A percentile compares a stretch with the other conserved stretches of the same genome.
phyloP scores from a whole-genome alignment of 2,113 vertebrate species.

The Daphoenositta chrysoptera region DNA sequence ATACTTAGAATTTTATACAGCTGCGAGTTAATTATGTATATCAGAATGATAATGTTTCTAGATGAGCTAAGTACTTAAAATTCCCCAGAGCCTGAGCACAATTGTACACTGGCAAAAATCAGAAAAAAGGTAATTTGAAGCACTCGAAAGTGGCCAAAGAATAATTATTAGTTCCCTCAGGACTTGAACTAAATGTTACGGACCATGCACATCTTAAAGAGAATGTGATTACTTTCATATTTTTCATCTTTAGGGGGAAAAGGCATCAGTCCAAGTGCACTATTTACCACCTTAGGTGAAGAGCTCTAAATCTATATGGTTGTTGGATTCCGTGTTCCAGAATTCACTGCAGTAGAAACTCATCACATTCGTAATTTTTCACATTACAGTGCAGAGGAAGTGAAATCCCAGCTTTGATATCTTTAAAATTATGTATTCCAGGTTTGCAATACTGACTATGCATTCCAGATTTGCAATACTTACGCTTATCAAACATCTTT shows the following conservation, averaged over 20 bases:
- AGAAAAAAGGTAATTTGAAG: not conserved
- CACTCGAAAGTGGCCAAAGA: not conserved
- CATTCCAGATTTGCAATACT: not conserved
- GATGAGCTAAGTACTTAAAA: not conserved
- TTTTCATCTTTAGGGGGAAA: not conserved
- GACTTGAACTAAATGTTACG: not conserved
- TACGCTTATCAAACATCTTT: not conserved
- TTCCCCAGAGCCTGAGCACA: not conserved
- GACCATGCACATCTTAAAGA: fast-evolving
- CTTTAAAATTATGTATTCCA: not conserved
- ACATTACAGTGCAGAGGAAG: fast-evolving
- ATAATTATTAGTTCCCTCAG: not conserved
- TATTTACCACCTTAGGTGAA: not conserved
- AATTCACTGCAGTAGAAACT: not conserved
- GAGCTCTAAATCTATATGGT: not conserved
- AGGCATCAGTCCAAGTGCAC: not conserved
- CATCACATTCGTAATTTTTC: not conserved
- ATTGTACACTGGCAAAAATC: not conserved
- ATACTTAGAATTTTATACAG: not conserved
- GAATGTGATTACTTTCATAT: not conserved
- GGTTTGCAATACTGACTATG: not conserved
- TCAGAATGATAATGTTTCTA: not conserved
- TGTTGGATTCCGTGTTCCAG: not conserved
- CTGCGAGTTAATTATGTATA: not conserved
- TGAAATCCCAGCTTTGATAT: not conserved